A percentile compares a stretch with the other conserved stretches of the same genome.
These are phyloP conservation scores for Tonatia bakeri DNA, from an alignment of 2,113 vertebrate species.

Conservation along the genomic window DNA sequence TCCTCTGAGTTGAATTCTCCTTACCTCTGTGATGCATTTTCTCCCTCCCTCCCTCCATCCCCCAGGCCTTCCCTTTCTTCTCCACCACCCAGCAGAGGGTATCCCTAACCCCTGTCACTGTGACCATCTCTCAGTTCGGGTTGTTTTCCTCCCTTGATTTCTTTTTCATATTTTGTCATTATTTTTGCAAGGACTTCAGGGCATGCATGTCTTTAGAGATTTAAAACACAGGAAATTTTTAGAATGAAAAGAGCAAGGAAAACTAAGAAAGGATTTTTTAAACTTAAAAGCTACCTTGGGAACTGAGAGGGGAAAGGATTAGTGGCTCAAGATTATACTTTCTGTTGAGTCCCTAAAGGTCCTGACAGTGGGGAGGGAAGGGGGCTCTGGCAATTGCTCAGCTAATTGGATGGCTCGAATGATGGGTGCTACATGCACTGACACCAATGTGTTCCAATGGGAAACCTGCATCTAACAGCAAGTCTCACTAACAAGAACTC, in stretches of 20 bases:
- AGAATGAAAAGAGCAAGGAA: not conserved
- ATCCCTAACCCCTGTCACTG: not conserved
- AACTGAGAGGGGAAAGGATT: slow-evolving; percentile 50
- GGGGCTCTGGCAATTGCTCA: not conserved
- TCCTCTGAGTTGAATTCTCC: not conserved
- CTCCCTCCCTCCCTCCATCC: not conserved
- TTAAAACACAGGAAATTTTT: not conserved
- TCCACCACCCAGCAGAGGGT: not conserved
- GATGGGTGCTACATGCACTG: not conserved
- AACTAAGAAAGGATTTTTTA: slow-evolving; percentile 42
- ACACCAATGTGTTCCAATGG: not conserved
- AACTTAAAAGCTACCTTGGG: slow-evolving; percentile 72
- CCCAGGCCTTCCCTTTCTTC: not conserved
- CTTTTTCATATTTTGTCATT: not conserved
- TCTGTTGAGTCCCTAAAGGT: slow-evolving; percentile 55
- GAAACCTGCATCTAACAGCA: not conserved
- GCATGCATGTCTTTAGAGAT: not conserved
- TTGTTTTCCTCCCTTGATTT: not conserved
- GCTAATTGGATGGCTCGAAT: not conserved
- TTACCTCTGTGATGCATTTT: not conserved
- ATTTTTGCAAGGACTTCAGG: slow-evolving; percentile 38
- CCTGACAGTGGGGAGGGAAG: not conserved
- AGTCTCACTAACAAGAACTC: not conserved
- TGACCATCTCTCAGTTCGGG: not conserved
- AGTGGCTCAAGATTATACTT: not conserved